phyloP scores from a whole-genome alignment of 2,888 invertebrate species.

The Pseudoips prasinana region DNA sequence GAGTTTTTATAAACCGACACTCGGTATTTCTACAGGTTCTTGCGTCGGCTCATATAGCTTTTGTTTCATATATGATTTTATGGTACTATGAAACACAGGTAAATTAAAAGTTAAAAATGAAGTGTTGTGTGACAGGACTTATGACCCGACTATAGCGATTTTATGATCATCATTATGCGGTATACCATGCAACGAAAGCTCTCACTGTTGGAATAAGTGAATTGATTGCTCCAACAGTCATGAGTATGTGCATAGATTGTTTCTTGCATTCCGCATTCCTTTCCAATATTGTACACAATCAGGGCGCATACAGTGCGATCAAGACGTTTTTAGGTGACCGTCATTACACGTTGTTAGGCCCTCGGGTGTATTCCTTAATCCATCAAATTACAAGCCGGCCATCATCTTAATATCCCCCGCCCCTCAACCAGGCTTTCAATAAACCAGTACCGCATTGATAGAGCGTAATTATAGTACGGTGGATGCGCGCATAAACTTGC shows the following conservation, averaged over 20 bases:
- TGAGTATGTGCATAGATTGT: too few relatives aligned
- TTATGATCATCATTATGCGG: too few relatives aligned
- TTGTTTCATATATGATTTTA: too few relatives aligned
- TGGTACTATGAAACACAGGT: too few relatives aligned
- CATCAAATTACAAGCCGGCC: constrained; percentile 78
- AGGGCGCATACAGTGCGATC: constrained; percentile 30
- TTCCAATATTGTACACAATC: constrained; percentile 13
- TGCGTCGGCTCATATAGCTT: too few relatives aligned
- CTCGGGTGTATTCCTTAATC: constrained; percentile 74
- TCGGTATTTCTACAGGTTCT: too few relatives aligned
- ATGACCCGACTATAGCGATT: too few relatives aligned
- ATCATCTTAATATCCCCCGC: constrained; percentile 79
- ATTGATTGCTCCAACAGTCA: too few relatives aligned
- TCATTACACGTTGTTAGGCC: constrained; percentile 67
- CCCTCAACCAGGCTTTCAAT: constrained; percentile 73
- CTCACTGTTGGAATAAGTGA: neutral
- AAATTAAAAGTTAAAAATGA: too few relatives aligned
- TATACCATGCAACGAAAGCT: neutral
- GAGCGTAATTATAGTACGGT: constrained; percentile 72
- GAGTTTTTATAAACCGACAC: too few relatives aligned
- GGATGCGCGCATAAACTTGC: constrained; percentile 51
- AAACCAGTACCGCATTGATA: constrained; percentile 77
- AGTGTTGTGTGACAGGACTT: too few relatives aligned
- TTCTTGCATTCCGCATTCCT: constrained; percentile 21
- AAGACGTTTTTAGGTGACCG: constrained; percentile 60